A percentile compares a stretch with the other conserved stretches of the same genome.
These are phyloP conservation scores for Peucedramus taeniatus DNA, from an alignment of 2,113 vertebrate genomes.

Conservation along the genomic window DNA sequence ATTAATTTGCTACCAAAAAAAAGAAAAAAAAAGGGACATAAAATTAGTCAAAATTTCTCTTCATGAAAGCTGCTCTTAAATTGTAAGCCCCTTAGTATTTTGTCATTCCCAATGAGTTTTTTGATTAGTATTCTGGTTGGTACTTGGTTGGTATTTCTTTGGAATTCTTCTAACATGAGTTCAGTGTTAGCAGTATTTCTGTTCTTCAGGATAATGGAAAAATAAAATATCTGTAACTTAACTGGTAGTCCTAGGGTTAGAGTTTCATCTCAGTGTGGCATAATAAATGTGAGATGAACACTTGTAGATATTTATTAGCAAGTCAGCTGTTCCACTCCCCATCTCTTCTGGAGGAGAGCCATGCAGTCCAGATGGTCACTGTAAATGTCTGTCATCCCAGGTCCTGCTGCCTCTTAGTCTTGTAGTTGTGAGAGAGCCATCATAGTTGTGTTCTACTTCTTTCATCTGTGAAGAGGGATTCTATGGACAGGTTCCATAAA, in stretches of 20 bases:
- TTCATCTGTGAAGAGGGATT: background rate
- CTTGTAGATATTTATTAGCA: conserved; percentile 1
- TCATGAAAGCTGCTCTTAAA: background rate
- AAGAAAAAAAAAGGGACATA: background rate
- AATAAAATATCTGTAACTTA: background rate
- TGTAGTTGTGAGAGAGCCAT: background rate
- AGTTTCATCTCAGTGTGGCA: background rate
- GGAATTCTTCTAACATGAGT: background rate
- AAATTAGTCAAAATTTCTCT: background rate
- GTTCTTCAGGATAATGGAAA: background rate
- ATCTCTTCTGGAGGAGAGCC: background rate
- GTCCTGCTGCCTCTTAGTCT: background rate
- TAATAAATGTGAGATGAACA: background rate
- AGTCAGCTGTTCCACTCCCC: conserved; percentile 13
- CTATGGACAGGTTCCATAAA: background rate
- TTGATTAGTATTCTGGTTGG: background rate
- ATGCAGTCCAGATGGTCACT: background rate
- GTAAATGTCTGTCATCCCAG: background rate
- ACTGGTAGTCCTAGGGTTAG: background rate
- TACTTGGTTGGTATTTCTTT: background rate
- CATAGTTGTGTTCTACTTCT: background rate
- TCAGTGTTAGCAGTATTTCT: background rate
- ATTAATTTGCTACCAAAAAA: background rate
- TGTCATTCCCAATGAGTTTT: background rate
- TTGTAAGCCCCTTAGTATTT: background rate